A percentile compares a stretch with the other conserved stretches of the same genome.
These are phyloP conservation scores for Origma solitaria DNA, from an alignment of 2,113 vertebrate species.

Conservation along the genomic window DNA sequence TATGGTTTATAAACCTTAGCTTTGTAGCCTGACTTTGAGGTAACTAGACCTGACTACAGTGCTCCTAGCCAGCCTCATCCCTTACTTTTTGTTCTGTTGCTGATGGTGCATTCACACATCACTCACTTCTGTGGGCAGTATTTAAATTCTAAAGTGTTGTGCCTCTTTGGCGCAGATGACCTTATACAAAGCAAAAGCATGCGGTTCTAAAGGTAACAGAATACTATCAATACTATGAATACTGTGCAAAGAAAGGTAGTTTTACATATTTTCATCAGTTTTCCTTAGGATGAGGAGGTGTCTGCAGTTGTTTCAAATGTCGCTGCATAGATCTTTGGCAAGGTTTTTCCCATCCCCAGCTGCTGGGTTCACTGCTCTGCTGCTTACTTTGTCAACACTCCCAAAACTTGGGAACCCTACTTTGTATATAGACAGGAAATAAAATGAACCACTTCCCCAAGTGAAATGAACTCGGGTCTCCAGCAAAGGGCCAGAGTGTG, in stretches of 20 bases:
- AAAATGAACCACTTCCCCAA: not conserved
- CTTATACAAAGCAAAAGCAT: not conserved
- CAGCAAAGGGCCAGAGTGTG: not conserved
- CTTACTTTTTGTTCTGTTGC: not conserved
- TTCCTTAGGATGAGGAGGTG: not conserved
- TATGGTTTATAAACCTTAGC: not conserved
- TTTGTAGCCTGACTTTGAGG: not conserved
- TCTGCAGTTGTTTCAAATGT: not conserved
- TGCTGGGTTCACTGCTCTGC: not conserved
- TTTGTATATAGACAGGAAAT: not conserved
- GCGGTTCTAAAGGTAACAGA: not conserved
- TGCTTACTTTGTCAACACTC: not conserved
- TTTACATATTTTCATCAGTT: not conserved
- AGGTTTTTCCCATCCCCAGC: not conserved
- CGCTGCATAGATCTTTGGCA: not conserved
- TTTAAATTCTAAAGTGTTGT: not conserved
- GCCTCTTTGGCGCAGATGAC: not conserved
- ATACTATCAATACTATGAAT: not conserved
- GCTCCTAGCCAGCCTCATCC: not conserved
- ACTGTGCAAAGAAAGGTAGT: not conserved
- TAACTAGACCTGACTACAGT: not conserved
- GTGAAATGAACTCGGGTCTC: not conserved
- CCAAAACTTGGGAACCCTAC: not conserved
- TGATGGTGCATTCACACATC: accelerated
- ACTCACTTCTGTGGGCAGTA: not conserved